Evolutionary conservation across 2,888 invertebrate species (phyloP), one percentile per base, ranked within the genome.

Genomic region (Hylaea fasciaria): DNA sequence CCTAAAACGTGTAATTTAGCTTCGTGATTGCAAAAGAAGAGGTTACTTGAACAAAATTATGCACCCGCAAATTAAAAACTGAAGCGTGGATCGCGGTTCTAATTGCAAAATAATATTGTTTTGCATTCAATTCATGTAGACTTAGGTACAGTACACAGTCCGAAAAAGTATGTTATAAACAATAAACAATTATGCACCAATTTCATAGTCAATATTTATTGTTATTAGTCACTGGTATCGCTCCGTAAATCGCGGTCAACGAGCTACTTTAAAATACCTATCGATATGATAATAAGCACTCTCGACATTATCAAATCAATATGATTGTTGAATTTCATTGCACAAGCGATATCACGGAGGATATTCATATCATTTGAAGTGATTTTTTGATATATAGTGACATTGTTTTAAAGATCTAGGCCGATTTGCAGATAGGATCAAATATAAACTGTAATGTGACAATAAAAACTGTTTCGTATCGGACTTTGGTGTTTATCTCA

Each of bases 221-320:
- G 11, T 40, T 35, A n/a, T 47, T 14, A 37, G 35, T 28, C 22
- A 49, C 12, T 9, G 32, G 40, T 46, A 44, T 62, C 32, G 13
- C 40, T 16, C 51, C 43, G 13, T 44, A 61, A 74, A 80, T 78
- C 70, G 76, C 76, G 76, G 81, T 80, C 78, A 80, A 78, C 70
- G 72, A 73, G 64, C 71, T 71, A 76, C 74, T 72, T 72, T 14
- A 32, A 56, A 54, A 45, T 45, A 46, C 60, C 54, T 73, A 76
- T 74, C 72, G 49, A 44, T 35, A 46, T 45, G 41, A 69, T 66
- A 65, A 67, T 57, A 59, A 64, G 66, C 57, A 57, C 45, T 32
- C 10, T 32, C 10, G 32, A 32, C 32, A n/a, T 52, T 67, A 70
- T 70, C 68, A 69, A 62, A 64, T 63, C 63, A 62, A 47, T 47